Conservation (phyloP, 2,797 vertebrate species). For the Etheostoma nigrum region DNA sequence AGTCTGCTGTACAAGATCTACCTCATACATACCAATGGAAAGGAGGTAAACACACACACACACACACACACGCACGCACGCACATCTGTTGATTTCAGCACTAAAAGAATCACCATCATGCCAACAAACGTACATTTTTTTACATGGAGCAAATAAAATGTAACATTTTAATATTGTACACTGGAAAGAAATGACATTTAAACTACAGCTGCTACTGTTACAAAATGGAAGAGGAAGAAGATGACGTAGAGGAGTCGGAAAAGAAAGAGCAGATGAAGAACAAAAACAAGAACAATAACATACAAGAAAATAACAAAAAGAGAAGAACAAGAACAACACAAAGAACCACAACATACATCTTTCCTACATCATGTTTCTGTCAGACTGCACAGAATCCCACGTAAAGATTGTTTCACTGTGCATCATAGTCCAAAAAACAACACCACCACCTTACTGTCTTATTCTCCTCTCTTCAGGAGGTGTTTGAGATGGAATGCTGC, state of each 20-base stretch:
- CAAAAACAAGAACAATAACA: conserved; percentile 11
- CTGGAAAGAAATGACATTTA: neutral
- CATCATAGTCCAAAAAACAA: neutral
- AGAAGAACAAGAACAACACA: neutral
- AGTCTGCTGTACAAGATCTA: conserved; percentile 76
- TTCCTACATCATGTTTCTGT: neutral
- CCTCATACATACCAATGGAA: conserved; percentile 60
- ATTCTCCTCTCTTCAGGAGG: conserved; percentile 59
- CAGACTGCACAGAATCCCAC: neutral
- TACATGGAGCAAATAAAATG: neutral
- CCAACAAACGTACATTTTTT: neutral
- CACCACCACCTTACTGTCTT: no score
- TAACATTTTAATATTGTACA: neutral
- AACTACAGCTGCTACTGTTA: neutral
- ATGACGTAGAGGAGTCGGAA: conserved; percentile 10
- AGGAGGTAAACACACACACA: conserved; percentile 72
- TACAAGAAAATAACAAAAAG: neutral
- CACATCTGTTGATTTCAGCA: neutral
- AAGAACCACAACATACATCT: neutral
- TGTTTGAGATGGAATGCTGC: conserved; percentile 65
- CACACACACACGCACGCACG: neutral
- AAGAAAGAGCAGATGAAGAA: conserved; percentile 38
- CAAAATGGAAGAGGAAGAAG: conserved; percentile 32
- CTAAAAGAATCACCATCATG: neutral
- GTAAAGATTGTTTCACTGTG: neutral